Evolutionary conservation across 2,113 vertebrate genomes (phyloP).

Genomic region (Bagarius yarrelli): DNA sequence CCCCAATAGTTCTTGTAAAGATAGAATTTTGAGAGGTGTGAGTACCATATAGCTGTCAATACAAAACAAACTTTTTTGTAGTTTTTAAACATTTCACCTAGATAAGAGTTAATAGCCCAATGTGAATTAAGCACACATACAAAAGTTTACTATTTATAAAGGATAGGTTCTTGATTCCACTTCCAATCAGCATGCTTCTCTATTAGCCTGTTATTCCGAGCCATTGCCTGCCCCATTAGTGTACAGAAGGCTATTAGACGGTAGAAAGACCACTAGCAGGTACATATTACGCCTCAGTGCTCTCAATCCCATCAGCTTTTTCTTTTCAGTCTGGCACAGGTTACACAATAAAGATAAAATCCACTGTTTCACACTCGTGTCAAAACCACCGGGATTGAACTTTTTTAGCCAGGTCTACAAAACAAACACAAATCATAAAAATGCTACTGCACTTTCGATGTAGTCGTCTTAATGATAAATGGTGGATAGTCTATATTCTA

Average conservation of each 20-base stretch:
- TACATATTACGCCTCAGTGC: conserved; percentile 40
- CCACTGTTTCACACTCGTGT: background rate
- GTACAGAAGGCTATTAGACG: conserved; percentile 61
- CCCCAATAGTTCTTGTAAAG: too few relatives aligned
- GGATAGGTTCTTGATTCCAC: conserved; percentile 27
- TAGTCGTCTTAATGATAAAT: too few relatives aligned
- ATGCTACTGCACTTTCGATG: background rate
- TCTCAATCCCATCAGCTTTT: conserved; percentile 27
- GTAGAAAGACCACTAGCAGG: conserved; percentile 55
- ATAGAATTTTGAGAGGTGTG: too few relatives aligned
- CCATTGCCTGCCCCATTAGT: conserved; percentile 47
- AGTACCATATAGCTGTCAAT: too few relatives aligned
- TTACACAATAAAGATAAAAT: conserved; percentile 25
- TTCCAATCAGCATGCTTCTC: conserved; percentile 24
- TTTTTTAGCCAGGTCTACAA: background rate
- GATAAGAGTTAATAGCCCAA: conserved; percentile 21
- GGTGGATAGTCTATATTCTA: too few relatives aligned
- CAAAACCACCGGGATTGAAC: background rate
- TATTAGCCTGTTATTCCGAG: conserved; percentile 56
- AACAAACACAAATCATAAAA: background rate
- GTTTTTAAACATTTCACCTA: conserved; percentile 10
- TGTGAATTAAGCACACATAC: conserved; percentile 33
- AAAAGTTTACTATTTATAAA: conserved; percentile 10
- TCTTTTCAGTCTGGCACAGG: conserved; percentile 23
- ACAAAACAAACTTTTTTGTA: conserved; percentile 1